phyloP scores from a whole-genome alignment of 2,888 invertebrate genomes.

The Brenthis hecate region DNA sequence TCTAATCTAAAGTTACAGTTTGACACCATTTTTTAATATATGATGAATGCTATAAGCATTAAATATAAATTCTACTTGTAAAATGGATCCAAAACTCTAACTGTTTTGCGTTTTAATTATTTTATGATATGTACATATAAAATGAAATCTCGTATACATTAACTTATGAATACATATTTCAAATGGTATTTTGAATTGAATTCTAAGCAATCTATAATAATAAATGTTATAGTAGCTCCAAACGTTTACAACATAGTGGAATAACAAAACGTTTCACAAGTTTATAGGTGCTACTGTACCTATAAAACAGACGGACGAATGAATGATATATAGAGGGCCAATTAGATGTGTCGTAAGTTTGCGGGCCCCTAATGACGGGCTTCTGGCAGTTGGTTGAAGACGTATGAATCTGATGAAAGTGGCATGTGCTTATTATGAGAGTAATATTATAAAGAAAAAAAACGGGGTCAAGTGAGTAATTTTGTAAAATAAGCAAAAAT shows the following conservation, averaged over 20 bases:
- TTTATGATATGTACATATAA: too few species aligned
- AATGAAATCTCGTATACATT: too few species aligned
- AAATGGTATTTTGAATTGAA: constrained; percentile 11
- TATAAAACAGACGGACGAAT: constrained; percentile 65
- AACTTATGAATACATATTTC: too few species aligned
- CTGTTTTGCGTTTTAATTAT: too few species aligned
- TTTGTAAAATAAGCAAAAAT: too few species aligned
- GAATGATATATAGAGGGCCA: constrained; percentile 72
- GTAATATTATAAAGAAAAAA: background rate
- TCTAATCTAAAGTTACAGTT: too few species aligned
- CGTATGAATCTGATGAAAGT: constrained; percentile 38
- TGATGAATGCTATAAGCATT: too few species aligned
- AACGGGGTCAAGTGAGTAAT: too few species aligned
- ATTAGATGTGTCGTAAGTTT: constrained; percentile 74
- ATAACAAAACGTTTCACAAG: constrained; percentile 67
- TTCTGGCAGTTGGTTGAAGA: constrained; percentile 53
- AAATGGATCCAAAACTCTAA: background rate
- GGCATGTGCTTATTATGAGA: background rate
- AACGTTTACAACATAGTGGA: constrained; percentile 49
- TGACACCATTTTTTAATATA: too few species aligned
- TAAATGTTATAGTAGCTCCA: constrained; percentile 31
- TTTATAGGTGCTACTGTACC: constrained; percentile 73
- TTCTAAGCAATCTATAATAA: constrained; percentile 17
- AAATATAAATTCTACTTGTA: too few species aligned
- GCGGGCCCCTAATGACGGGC: constrained; percentile 74